Conservation (phyloP, 2,797 vertebrate genomes). For the Chelon labrosus region DNA sequence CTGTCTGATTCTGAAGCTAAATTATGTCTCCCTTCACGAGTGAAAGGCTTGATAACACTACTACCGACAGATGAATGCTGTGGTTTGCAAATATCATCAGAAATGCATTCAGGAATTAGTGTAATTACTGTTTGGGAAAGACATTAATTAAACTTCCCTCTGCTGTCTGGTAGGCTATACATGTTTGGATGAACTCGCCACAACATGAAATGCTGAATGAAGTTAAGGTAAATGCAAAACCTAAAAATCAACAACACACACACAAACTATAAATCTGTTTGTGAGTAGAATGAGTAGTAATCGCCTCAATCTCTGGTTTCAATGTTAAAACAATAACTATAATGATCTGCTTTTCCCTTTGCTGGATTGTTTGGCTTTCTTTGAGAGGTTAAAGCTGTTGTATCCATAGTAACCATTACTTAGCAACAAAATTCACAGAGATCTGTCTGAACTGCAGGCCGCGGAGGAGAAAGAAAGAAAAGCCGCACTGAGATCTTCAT, state of each 20-base stretch:
- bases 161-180: slow-evolving; percentile 1
- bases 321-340: slow-evolving; percentile 41
- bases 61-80: slow-evolving; percentile 20
- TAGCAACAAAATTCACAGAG: slow-evolving; percentile 81
- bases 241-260: neutral
- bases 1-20: slow-evolving; percentile 17
- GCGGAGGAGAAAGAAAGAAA: slow-evolving; percentile 26
- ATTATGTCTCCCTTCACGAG: slow-evolving; percentile 27
- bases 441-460: slow-evolving; percentile 66
- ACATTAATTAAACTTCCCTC: slow-evolving; percentile 18
- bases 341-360: slow-evolving; percentile 62
- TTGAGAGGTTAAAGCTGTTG: slow-evolving; percentile 68
- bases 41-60: slow-evolving; percentile 34
- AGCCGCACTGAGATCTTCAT: slow-evolving; percentile 21
- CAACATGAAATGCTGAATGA: slow-evolving; percentile 8
- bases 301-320: slow-evolving; percentile 27
- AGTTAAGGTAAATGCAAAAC: slow-evolving; percentile 5
- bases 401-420: slow-evolving; percentile 87
- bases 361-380: slow-evolving; percentile 67
- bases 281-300: neutral
- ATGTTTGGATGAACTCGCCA: slow-evolving; percentile 10
- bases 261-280: slow-evolving; percentile 1
- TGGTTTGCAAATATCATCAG: slow-evolving; percentile 15
- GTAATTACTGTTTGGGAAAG: slow-evolving; percentile 34
- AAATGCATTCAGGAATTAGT: slow-evolving; percentile 12